Base-by-base conservation (phyloP, 1,140 invertebrate species). In the Drosophila quadrilineata region DNA sequence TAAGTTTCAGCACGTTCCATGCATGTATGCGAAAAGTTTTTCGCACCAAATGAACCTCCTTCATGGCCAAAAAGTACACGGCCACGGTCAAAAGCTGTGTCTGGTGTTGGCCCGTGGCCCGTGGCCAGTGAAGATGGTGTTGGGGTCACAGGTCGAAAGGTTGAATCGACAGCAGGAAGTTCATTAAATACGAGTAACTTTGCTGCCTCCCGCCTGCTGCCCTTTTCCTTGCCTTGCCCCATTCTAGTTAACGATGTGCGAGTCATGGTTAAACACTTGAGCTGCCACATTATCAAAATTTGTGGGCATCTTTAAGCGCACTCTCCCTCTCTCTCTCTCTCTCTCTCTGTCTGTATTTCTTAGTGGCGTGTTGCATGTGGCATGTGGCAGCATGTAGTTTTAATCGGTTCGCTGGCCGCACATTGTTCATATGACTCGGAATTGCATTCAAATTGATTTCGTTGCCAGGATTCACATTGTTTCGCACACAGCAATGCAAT, bases 1-100 rank as follows among this genome's bases (percentile, higher is more conserved):
- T 84, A 82, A 82, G 77, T 82, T 84, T 77, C 31, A 57, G 75
- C 77, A 82, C 77, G 77, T 82, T 65, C 70, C 57, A 46, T 35
- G 43, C 56, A 66, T 82, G 77, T 65, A 59, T 58, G 76, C 68
- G 38, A 72, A 76, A 71, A 52, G 46, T 60, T 75, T n/a, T 54
- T 40, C 56, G 57, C 67, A 46, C 53, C 76, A 84, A 82, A 70
- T 75, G 69, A 82, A 73, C n/a, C n/a, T n/a, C n/a, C n/a, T n/a
- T 16, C 45, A 40, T 3, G 6, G 57, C 40, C 31, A n/a, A n/a
- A n/a, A n/a, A n/a, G n/a, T n/a, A n/a, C n/a, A 22, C 24, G 48
- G 21, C 49, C 36, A 6, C n/a, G n/a, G n/a, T n/a, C n/a, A n/a
- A n/a, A n/a, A n/a, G n/a, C n/a, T n/a, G n/a, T n/a, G n/a, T n/a